These are phyloP conservation scores for Climacteris rufus DNA, from an alignment of 2,113 vertebrate genomes.

Conservation along the genomic window DNA sequence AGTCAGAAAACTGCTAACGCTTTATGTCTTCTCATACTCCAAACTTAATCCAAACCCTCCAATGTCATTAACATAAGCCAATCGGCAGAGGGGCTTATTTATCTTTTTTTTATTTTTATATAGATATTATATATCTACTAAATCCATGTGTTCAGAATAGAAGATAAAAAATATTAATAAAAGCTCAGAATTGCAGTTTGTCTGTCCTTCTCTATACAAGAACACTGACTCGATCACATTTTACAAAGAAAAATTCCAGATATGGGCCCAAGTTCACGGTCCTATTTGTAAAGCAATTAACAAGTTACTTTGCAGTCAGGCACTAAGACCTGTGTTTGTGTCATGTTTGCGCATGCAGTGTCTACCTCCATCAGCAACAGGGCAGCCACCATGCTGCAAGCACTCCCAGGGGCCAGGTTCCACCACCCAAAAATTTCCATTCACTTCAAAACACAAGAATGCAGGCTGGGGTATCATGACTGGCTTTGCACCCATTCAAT, in stretches of 20 bases:
- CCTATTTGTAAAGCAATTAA: not conserved
- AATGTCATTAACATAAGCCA: not conserved
- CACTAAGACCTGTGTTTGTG: not conserved
- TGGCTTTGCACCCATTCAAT: not conserved
- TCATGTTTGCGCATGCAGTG: not conserved
- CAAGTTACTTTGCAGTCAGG: not conserved
- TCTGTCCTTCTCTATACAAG: not conserved
- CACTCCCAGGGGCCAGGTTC: not conserved
- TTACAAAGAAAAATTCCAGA: not conserved
- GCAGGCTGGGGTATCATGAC: rapidly evolving
- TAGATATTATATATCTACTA: too few species aligned
- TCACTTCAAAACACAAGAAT: not conserved
- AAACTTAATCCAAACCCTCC: not conserved
- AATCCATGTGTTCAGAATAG: not conserved
- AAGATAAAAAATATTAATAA: not conserved
- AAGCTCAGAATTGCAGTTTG: not conserved
- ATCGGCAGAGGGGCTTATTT: not conserved
- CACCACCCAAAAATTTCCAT: not conserved
- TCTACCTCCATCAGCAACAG: not conserved
- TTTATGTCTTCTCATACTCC: not conserved
- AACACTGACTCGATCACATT: not conserved
- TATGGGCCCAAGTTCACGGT: not conserved
- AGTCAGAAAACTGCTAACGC: not conserved
- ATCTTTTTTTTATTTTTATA: too few species aligned
- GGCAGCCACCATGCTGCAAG: not conserved